These are phyloP conservation scores for Caenorhabditis plicata DNA, from an alignment of 2,888 invertebrate species.

Conservation along the genomic window DNA sequence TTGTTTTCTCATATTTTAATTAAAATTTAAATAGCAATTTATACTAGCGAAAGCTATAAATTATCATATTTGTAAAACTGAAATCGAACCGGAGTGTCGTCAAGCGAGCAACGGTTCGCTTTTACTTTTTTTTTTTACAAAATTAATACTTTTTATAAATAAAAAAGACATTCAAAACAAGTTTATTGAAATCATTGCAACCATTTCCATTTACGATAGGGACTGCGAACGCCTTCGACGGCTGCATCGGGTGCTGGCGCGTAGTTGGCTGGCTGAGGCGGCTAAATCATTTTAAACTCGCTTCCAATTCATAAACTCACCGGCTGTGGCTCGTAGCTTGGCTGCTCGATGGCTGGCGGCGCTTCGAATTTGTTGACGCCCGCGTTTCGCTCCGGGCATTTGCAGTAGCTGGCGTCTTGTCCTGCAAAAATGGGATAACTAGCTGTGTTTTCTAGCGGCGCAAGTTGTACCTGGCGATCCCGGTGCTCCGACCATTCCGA, in stretches of 20 bases:
- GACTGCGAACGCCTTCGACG: slow-evolving; percentile 39
- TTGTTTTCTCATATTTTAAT: no score
- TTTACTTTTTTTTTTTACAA: no score
- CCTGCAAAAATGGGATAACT: no score
- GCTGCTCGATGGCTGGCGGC: slow-evolving; percentile 24
- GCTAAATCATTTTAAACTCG: slow-evolving; percentile 6
- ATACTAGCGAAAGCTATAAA: no score
- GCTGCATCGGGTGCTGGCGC: slow-evolving; percentile 34
- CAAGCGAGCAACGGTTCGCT: no score
- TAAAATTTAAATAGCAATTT: no score
- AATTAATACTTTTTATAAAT: no score
- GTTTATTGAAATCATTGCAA: slow-evolving; percentile 15
- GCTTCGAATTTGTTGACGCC: slow-evolving; percentile 42
- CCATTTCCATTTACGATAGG: slow-evolving; percentile 54
- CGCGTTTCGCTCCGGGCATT: slow-evolving; percentile 48
- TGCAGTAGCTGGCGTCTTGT: slow-evolving; percentile 49
- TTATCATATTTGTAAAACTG: no score
- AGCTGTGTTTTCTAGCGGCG: no score
- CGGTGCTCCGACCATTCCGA: slow-evolving; percentile 51
- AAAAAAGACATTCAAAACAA: no score
- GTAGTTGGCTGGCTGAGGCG: slow-evolving; percentile 26
- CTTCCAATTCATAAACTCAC: slow-evolving; percentile 8
- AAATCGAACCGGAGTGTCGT: no score
- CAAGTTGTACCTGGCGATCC: no score
- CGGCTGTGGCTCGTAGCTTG: slow-evolving; percentile 42